Evolutionary conservation across 2,113 vertebrate species (phyloP).

Genomic region (Corydoras sp.): DNA sequence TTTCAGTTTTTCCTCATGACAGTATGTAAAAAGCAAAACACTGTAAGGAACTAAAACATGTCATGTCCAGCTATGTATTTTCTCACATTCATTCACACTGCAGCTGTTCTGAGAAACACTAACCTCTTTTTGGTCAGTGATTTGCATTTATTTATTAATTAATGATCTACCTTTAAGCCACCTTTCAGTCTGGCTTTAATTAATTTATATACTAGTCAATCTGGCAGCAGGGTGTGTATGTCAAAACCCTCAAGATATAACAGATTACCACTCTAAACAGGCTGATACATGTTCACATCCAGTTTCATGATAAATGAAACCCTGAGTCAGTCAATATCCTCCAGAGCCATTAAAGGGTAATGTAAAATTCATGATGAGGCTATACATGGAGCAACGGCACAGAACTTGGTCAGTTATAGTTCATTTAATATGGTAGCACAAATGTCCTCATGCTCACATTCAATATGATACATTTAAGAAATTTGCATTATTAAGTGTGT

Average conservation of each 20-base stretch:
- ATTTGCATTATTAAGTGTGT: slow-evolving; percentile 39
- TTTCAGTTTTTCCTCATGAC: too few relatives aligned
- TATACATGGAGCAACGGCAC: slow-evolving; percentile 15
- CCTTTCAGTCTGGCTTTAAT: slow-evolving; percentile 31
- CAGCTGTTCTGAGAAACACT: not conserved
- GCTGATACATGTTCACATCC: slow-evolving; percentile 40
- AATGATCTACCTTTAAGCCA: not conserved
- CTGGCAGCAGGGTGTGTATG: slow-evolving; percentile 24
- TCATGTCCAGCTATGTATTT: too few relatives aligned
- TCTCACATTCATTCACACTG: too few relatives aligned
- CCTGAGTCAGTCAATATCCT: slow-evolving; percentile 39
- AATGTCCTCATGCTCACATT: slow-evolving; percentile 21
- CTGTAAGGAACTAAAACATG: too few relatives aligned
- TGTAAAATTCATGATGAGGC: slow-evolving; percentile 43
- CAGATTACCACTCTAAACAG: slow-evolving; percentile 29
- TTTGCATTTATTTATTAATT: slow-evolving; percentile 11
- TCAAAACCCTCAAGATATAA: slow-evolving; percentile 33
- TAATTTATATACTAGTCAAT: slow-evolving; percentile 36
- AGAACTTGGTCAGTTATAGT: slow-evolving; percentile 33
- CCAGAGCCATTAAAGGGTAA: slow-evolving; percentile 38
- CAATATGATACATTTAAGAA: slow-evolving; percentile 21
- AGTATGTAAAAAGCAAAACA: too few relatives aligned
- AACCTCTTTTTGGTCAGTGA: not conserved
- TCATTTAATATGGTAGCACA: slow-evolving; percentile 17
- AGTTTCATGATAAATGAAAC: slow-evolving; percentile 38